Evolutionary conservation across 1,140 invertebrate genomes (phyloP).

Genomic region (Pentalonia nigronervosa): DNA sequence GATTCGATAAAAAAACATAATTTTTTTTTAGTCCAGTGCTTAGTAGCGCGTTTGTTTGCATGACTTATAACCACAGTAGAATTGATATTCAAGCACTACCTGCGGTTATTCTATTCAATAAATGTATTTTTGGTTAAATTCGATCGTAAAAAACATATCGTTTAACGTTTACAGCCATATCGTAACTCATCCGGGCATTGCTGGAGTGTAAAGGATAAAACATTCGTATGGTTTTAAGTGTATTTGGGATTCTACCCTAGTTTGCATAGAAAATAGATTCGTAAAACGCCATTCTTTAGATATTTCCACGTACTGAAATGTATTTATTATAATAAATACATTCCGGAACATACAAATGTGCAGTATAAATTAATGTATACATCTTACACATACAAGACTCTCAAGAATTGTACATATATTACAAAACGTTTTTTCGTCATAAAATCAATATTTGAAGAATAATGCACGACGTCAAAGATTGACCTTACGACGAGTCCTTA

Average conservation of each 20-base stretch:
- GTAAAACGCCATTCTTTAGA: background rate
- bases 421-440: background rate
- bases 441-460: constrained; percentile 10
- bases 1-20: background rate
- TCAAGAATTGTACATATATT: background rate
- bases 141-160: background rate
- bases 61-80: background rate
- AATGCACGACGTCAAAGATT: background rate
- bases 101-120: background rate
- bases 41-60: background rate
- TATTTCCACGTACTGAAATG: background rate
- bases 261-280: constrained; percentile 50
- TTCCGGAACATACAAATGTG: background rate
- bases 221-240: constrained; percentile 29
- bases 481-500: background rate
- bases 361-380: background rate
- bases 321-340: constrained; percentile 31
- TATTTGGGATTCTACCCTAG: background rate
- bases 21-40: background rate
- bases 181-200: constrained; percentile 16
- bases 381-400: background rate
- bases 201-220: background rate
- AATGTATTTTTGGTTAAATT: background rate
- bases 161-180: constrained; percentile 13
- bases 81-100: background rate